Base-by-base conservation (phyloP, 2,888 invertebrate species). In the Thera britannica region DNA sequence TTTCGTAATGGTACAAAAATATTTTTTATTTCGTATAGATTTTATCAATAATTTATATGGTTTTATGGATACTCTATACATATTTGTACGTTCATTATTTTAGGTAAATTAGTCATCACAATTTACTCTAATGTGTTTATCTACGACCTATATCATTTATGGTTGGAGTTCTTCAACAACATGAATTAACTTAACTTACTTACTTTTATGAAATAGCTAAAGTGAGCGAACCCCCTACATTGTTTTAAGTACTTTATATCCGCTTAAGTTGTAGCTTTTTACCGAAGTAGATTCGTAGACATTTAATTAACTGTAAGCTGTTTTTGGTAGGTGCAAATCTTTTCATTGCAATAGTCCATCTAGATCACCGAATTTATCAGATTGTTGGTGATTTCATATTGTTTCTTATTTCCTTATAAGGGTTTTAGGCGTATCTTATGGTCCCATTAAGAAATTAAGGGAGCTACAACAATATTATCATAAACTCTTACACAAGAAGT, bases 11-110 rank as follows among this genome's bases (percentile, higher is more conserved):
- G 89, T 93, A 93, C 84, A 93, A 93, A 93, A 93, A 93, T 93
- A 93, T 85, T 81, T 65, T 83, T 81, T 23, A 76, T 76, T 80
- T 83, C 80, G 80, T 83, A 79, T 75, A 77, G 79, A 79, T 78
- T 84, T 71, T 55, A 73, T 75, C 73, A 75, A 84, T 72, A 75
- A 83, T 85, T 84, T 81, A 78, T 76, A 81, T 85, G 84, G 82
- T 85, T 86, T 87, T 82, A 82, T 83, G 87, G 87, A 78, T 90
- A 87, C 76, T 83, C 80, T 87, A 86, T 86, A 89, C 84, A 85
- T 85, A 90, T 92, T 93, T 93, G 93, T 93, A 93, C 93, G 90
- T 90, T 90, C 84, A 86, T 88, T 84, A 83, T 86, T 88, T 23
- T 88, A 89, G 86, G 85, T 88, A 79, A 77, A 62, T 85, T 83